These are phyloP conservation scores for Passer montanus DNA, from an alignment of 2,113 vertebrate genomes.

Conservation along the genomic window DNA sequence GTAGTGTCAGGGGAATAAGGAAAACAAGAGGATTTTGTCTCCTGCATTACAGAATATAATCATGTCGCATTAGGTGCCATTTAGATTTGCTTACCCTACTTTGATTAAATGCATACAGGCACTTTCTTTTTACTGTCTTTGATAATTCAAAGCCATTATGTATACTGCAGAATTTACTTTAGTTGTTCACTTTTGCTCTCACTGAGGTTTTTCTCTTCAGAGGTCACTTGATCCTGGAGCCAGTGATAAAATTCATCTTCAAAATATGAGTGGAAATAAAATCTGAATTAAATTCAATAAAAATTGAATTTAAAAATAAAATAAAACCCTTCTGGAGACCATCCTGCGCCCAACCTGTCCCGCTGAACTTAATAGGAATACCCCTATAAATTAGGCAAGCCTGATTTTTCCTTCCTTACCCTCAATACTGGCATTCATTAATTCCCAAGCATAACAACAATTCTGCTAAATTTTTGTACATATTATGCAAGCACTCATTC, in stretches of 20 bases:
- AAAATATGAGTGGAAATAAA: not conserved
- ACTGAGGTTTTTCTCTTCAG: not conserved
- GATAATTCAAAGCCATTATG: not conserved
- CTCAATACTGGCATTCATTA: not conserved
- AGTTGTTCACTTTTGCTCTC: not conserved
- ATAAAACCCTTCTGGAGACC: not conserved
- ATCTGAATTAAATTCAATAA: not conserved
- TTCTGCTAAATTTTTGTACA: slow-evolving; percentile 12
- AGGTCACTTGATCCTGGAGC: not conserved
- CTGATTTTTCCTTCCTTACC: not conserved
- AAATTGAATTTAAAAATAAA: not conserved
- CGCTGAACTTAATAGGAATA: not conserved
- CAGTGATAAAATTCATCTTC: not conserved
- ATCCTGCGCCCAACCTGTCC: not conserved
- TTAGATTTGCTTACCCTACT: not conserved
- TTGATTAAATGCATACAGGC: not conserved
- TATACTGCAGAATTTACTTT: not conserved
- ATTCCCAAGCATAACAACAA: slow-evolving; percentile 17
- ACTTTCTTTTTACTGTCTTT: not conserved
- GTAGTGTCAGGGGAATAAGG: not conserved
- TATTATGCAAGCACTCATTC: not conserved
- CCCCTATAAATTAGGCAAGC: not conserved
- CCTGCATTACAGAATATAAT: not conserved
- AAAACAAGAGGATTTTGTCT: not conserved
- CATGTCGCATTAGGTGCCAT: not conserved